These are phyloP conservation scores for Apantesis nais DNA, from an alignment of 2,888 invertebrate genomes.

Conservation along the genomic window DNA sequence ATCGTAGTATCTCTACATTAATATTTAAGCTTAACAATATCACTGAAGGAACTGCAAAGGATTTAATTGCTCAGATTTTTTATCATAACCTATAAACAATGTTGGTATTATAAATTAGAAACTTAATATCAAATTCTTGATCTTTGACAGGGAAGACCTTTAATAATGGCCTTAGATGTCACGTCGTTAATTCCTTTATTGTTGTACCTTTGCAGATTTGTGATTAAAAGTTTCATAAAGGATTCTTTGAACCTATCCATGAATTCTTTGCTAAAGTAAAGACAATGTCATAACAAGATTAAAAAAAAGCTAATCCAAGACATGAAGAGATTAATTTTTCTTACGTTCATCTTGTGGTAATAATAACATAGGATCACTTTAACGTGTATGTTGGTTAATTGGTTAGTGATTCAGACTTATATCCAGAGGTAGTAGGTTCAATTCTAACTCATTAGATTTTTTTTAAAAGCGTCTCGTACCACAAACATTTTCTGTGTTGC, in stretches of 20 bases:
- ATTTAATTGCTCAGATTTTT: not conserved
- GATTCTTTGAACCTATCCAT: slow-evolving; percentile 4
- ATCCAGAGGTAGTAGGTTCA: no score
- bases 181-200: slow-evolving; percentile 9
- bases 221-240: slow-evolving; percentile 21
- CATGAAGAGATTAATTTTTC: not conserved
- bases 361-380: not conserved
- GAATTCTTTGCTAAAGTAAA: not conserved
- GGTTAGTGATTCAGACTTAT: not conserved
- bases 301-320: not conserved
- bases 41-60: no score
- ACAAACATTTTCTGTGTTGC: no score
- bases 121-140: slow-evolving; percentile 7
- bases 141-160: not conserved
- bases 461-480: no score
- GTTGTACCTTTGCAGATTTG: slow-evolving; percentile 13
- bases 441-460: no score
- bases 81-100: slow-evolving; percentile 4
- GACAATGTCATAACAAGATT: not conserved
- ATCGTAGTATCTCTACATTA: no score
- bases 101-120: slow-evolving; percentile 17
- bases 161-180: not conserved
- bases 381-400: not conserved
- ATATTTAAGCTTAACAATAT: no score
- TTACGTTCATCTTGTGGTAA: not conserved